A percentile compares a stretch with the other conserved stretches of the same genome.
Conservation (phyloP, 2,888 invertebrate species). For the Charanyca ferruginea region DNA sequence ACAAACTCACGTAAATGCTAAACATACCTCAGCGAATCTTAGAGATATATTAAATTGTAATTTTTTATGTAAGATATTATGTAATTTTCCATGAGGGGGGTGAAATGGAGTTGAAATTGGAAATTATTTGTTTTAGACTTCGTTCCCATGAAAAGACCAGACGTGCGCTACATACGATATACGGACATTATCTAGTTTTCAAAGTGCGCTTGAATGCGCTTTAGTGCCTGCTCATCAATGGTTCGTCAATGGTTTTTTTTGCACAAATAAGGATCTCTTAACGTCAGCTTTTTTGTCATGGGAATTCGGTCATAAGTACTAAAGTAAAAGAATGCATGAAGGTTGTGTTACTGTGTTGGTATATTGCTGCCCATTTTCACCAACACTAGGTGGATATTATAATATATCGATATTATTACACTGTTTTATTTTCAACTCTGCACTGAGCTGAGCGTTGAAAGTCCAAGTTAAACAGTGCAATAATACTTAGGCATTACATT, state of each 20-base stretch:
- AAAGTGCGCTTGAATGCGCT: neutral
- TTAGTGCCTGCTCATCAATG: slow-evolving; percentile 5
- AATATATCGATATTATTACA: neutral
- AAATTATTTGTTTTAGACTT: slow-evolving; percentile 52
- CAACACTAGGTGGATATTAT: neutral
- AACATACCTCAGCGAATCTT: slow-evolving; percentile 68
- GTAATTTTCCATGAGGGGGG: slow-evolving; percentile 52
- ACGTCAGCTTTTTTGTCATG: slow-evolving; percentile 20
- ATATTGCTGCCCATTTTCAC: slow-evolving; percentile 25
- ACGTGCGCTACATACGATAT: slow-evolving; percentile 2
- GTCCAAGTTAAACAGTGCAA: neutral
- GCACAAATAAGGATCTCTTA: slow-evolving; percentile 29
- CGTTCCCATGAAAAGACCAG: slow-evolving; percentile 30
- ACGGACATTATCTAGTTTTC: slow-evolving; percentile 18
- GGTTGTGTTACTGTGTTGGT: slow-evolving; percentile 54
- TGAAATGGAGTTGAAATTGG: slow-evolving; percentile 43
- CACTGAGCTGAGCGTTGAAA: too few species aligned
- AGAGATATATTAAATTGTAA: slow-evolving; percentile 62
- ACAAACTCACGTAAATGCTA: slow-evolving; percentile 59
- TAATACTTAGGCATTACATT: neutral
- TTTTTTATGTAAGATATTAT: slow-evolving; percentile 63
- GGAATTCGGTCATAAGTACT: slow-evolving; percentile 28
- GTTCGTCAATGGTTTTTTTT: neutral
- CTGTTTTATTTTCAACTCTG: neutral
- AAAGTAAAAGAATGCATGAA: slow-evolving; percentile 37